These are phyloP conservation scores for Xanthorhoe designata DNA, from an alignment of 2,888 invertebrate genomes.

Conservation along the genomic window DNA sequence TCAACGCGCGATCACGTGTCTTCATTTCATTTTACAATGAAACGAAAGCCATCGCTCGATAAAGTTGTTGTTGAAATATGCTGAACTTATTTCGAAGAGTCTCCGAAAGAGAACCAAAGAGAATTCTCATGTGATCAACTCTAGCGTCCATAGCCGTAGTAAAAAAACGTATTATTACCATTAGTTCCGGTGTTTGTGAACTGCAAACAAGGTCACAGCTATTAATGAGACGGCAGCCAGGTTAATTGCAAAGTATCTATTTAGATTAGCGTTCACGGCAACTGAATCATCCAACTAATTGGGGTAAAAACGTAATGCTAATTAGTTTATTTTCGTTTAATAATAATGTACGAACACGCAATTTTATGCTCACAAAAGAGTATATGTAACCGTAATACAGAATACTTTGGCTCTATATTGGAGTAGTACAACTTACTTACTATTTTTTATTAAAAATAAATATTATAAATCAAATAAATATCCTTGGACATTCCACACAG, in stretches of 20 bases:
- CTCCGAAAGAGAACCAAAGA: background rate
- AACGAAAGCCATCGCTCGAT: background rate
- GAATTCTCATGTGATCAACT: background rate
- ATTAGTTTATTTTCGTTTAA: background rate
- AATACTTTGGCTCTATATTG: background rate
- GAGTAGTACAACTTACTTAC: background rate
- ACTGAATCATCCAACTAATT: slow-evolving; percentile 26
- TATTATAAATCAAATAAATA: too few relatives aligned
- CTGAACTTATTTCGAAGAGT: background rate
- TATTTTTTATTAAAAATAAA: too few relatives aligned
- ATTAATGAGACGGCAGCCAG: slow-evolving; percentile 8
- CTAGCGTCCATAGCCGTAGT: background rate
- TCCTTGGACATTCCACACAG: too few relatives aligned
- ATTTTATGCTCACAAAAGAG: background rate
- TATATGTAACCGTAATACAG: background rate
- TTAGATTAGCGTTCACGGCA: slow-evolving; percentile 12
- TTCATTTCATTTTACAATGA: background rate
- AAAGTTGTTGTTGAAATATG: background rate
- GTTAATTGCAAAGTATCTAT: slow-evolving; percentile 12
- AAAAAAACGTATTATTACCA: slow-evolving; percentile 1
- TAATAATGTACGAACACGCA: background rate
- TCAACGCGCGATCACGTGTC: slow-evolving; percentile 1
- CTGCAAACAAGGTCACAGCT: slow-evolving; percentile 8
- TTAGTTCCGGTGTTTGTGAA: slow-evolving; percentile 4
- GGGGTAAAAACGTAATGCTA: slow-evolving; percentile 2